Conservation (phyloP, 2,888 invertebrate genomes). For the Copidosoma aretas region DNA sequence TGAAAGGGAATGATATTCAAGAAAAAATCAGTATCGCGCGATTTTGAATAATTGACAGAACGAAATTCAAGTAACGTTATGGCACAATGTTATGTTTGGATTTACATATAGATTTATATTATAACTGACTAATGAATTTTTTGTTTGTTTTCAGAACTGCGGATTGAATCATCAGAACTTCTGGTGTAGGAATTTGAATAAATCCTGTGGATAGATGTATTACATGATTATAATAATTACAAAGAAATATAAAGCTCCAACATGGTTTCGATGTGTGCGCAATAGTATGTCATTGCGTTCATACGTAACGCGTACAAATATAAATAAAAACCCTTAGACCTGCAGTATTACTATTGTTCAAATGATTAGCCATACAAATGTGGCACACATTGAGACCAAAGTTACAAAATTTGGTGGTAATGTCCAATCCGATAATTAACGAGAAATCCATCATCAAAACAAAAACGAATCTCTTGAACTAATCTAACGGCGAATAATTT, state of each 20-base stretch:
- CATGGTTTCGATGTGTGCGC: conserved; percentile 33
- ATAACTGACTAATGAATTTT: conserved; percentile 5
- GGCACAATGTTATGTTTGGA: too few species aligned
- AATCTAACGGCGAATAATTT: conserved; percentile 9
- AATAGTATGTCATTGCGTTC: conserved; percentile 29
- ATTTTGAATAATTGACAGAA: too few species aligned
- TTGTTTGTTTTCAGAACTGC: conserved; percentile 50
- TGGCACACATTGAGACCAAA: conserved; percentile 35
- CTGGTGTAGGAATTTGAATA: conserved; percentile 41
- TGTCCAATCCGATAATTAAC: conserved; percentile 24
- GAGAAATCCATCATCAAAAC: conserved; percentile 16
- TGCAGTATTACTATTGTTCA: conserved; percentile 38
- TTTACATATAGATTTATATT: too few species aligned
- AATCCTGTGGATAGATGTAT: conserved; percentile 48
- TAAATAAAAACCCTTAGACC: conserved; percentile 28
- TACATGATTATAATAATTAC: conserved; percentile 29
- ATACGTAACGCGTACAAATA: conserved; percentile 28
- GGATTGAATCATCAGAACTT: conserved; percentile 50
- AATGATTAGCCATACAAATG: conserved; percentile 34
- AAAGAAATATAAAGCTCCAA: conserved; percentile 35
- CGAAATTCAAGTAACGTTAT: conserved; percentile 35
- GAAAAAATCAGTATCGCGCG: neutral
- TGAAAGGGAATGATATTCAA: neutral
- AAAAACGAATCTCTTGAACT: conserved; percentile 18
- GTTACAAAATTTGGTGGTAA: conserved; percentile 29